phyloP scores from a whole-genome alignment of 2,797 vertebrate genomes.

The Carduelis carduelis region DNA sequence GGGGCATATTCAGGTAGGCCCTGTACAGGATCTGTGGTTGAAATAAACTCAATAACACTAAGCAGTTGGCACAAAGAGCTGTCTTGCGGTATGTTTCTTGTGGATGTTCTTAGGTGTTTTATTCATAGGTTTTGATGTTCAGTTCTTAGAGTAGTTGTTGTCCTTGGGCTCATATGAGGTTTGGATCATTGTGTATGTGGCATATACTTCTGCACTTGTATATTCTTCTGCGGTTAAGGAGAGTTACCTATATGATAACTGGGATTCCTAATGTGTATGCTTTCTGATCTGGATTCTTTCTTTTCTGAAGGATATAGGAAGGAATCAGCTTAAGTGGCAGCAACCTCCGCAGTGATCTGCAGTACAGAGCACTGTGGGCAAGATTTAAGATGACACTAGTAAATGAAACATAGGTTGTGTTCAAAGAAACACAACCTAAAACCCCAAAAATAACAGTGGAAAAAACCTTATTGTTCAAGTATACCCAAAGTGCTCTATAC shows the following conservation, averaged over 20 bases:
- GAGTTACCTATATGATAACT: not conserved
- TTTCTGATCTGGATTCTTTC: not conserved
- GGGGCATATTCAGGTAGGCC: not conserved
- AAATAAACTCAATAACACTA: not conserved
- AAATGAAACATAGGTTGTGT: not conserved
- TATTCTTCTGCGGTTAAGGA: not conserved
- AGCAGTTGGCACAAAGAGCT: not conserved
- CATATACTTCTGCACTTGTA: not conserved
- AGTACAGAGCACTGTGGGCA: not conserved
- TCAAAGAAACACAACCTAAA: not conserved
- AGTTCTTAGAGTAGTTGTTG: not conserved
- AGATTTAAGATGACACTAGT: not conserved
- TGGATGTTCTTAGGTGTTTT: not conserved
- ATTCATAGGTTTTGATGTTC: not conserved
- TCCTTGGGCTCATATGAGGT: not conserved
- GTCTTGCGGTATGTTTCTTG: not conserved
- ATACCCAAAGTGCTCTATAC: rapidly evolving
- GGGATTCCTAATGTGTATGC: not conserved
- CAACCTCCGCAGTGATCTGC: not conserved
- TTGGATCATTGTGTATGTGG: not conserved
- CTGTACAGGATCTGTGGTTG: not conserved
- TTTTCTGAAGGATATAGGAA: not conserved
- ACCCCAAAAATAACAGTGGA: not conserved
- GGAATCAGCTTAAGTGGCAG: not conserved
- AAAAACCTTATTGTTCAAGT: not conserved